These are phyloP conservation scores for Mustela nigripes DNA, from an alignment of 2,113 vertebrate genomes.

Conservation along the genomic window DNA sequence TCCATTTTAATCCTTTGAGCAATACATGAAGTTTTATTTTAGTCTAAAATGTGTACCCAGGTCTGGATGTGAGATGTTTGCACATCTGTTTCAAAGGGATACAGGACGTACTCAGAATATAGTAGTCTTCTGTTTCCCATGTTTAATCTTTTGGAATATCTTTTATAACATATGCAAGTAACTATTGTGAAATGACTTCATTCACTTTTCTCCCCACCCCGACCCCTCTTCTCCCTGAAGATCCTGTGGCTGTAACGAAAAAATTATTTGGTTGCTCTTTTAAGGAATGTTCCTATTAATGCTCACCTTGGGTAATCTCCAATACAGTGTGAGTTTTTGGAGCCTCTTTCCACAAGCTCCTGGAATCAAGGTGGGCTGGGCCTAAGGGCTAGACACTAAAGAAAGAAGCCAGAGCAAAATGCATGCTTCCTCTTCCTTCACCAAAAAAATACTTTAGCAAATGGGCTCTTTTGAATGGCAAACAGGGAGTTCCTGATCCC, in stretches of 20 bases:
- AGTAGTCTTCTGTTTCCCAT: conserved; percentile 54
- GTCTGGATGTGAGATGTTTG: conserved; percentile 43
- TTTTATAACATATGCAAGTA: conserved; percentile 69
- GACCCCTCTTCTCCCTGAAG: background rate
- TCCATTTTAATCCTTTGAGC: conserved; percentile 21
- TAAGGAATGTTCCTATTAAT: background rate
- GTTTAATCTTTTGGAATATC: conserved; percentile 62
- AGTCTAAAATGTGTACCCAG: conserved; percentile 5
- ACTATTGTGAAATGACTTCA: conserved; percentile 50
- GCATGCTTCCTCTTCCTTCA: background rate
- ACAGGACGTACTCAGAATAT: conserved; percentile 46
- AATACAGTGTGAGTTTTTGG: background rate
- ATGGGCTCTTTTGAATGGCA: background rate
- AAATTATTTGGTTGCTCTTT: background rate
- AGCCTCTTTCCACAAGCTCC: background rate
- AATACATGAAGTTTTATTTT: background rate
- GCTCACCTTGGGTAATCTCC: background rate
- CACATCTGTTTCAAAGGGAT: conserved; percentile 56
- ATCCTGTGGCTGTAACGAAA: background rate
- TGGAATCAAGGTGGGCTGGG: background rate
- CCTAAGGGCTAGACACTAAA: background rate
- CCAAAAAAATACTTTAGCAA: background rate
- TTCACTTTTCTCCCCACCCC: background rate
- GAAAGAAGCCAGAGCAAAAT: background rate
- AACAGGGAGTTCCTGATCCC: background rate